Conservation (phyloP, 1,140 invertebrate genomes). For the Zeugodacus cucurbitae region DNA sequence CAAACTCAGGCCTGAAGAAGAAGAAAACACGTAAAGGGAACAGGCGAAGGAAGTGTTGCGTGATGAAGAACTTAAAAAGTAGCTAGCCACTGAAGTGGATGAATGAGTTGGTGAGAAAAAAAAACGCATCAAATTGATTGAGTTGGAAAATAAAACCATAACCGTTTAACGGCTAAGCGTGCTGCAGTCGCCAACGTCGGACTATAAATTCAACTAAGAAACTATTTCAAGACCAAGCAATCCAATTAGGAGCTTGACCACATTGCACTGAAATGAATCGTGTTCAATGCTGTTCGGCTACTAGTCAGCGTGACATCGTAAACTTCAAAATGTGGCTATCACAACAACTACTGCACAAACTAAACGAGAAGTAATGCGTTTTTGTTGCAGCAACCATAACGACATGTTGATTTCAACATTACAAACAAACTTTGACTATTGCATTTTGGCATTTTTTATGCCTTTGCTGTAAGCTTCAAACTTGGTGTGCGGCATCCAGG, state of each 20-base stretch:
- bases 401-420: neutral
- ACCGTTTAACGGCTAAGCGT: too few relatives aligned
- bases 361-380: too few relatives aligned
- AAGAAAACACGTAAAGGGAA: neutral
- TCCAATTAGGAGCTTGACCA: neutral
- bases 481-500: too few relatives aligned
- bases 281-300: neutral
- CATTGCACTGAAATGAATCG: neutral
- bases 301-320: neutral
- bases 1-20: neutral
- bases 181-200: too few relatives aligned
- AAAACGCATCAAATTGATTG: neutral
- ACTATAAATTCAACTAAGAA: too few relatives aligned
- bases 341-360: too few relatives aligned
- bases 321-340: too few relatives aligned
- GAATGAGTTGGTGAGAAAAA: neutral
- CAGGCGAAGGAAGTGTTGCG: neutral
- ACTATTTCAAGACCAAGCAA: neutral
- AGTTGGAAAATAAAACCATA: neutral
- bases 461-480: too few relatives aligned
- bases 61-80: neutral
- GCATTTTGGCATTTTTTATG: too few relatives aligned
- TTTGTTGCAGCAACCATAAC: neutral
- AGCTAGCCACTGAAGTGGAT: neutral
- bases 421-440: too few relatives aligned